Conservation (phyloP, 2,888 invertebrate species). For the Trissoscelio sp. region DNA sequence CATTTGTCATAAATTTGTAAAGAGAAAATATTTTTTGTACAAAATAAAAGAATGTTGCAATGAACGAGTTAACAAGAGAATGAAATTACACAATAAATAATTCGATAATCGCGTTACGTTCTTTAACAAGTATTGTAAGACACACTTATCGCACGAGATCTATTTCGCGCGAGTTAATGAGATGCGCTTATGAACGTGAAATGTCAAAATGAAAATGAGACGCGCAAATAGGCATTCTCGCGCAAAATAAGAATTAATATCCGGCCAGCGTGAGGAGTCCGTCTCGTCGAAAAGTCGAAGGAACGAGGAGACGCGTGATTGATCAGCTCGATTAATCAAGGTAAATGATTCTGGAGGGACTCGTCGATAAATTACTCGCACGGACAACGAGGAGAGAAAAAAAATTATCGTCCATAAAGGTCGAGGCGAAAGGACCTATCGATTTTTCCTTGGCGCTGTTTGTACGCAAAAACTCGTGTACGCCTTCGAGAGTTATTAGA, state of each 20-base stretch:
- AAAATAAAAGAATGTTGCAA: too few relatives aligned
- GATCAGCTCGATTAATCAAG: conserved; percentile 69
- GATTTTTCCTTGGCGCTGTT: conserved; percentile 60
- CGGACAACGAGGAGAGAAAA: conserved; percentile 59
- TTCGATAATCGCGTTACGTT: background rate
- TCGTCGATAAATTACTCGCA: conserved; percentile 67
- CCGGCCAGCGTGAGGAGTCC: conserved; percentile 27
- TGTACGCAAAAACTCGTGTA: conserved; percentile 52
- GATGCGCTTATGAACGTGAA: conserved; percentile 50
- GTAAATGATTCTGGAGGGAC: conserved; percentile 69
- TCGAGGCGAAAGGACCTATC: conserved; percentile 64
- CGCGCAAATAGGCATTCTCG: conserved; percentile 29
- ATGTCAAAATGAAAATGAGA: conserved; percentile 48
- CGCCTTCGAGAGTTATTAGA: conserved; percentile 55
- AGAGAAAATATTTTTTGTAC: too few relatives aligned
- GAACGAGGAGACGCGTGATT: conserved; percentile 66
- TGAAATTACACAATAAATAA: conserved; percentile 20
- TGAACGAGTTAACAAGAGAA: background rate
- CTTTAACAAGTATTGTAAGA: conserved; percentile 39
- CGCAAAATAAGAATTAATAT: conserved; percentile 62
- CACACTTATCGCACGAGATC: conserved; percentile 34
- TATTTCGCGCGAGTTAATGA: conserved; percentile 48
- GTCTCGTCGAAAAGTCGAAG: conserved; percentile 62
- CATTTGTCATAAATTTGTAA: too few relatives aligned
- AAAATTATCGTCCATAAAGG: conserved; percentile 67